These are phyloP conservation scores for Diarsia brunnea DNA, from an alignment of 2,888 invertebrate species.

Conservation along the genomic window DNA sequence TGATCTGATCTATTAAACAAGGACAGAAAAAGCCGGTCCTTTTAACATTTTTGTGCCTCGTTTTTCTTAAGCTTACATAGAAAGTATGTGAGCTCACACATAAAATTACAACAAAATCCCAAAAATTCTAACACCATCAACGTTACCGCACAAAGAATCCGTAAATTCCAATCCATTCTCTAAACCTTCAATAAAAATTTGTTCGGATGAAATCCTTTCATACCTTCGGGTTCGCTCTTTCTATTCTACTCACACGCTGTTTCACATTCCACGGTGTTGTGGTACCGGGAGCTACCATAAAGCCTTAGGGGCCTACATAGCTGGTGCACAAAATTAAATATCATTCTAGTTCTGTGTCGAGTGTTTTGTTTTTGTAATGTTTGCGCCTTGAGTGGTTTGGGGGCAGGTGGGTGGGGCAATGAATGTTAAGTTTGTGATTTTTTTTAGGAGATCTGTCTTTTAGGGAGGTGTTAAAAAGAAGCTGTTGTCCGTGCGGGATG, in stretches of 20 bases:
- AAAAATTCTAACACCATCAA: conserved; percentile 46
- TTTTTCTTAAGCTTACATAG: too few species aligned
- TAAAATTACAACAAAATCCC: conserved; percentile 31
- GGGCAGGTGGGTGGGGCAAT: background rate
- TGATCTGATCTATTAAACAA: background rate
- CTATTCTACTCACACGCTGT: conserved; percentile 75
- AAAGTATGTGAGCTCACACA: background rate
- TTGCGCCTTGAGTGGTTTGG: conserved; percentile 9
- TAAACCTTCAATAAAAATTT: conserved; percentile 66
- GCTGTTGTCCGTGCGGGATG: too few species aligned
- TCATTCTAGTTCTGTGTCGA: conserved; percentile 44
- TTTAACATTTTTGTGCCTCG: background rate
- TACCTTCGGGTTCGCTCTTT: conserved; percentile 68
- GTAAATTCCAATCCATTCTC: conserved; percentile 60
- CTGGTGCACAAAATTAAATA: conserved; percentile 76
- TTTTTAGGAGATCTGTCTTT: background rate
- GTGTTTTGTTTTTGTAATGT: conserved; percentile 40
- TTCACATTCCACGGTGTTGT: conserved; percentile 75
- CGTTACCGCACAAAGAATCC: conserved; percentile 55
- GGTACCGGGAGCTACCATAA: conserved; percentile 64
- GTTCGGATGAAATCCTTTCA: conserved; percentile 59
- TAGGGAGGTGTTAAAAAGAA: background rate
- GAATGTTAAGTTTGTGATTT: background rate
- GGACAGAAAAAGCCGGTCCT: background rate
- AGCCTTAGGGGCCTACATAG: conserved; percentile 61